Evolutionary conservation across 2,888 invertebrate species (phyloP).

Genomic region (Gandaritis pyraliata): DNA sequence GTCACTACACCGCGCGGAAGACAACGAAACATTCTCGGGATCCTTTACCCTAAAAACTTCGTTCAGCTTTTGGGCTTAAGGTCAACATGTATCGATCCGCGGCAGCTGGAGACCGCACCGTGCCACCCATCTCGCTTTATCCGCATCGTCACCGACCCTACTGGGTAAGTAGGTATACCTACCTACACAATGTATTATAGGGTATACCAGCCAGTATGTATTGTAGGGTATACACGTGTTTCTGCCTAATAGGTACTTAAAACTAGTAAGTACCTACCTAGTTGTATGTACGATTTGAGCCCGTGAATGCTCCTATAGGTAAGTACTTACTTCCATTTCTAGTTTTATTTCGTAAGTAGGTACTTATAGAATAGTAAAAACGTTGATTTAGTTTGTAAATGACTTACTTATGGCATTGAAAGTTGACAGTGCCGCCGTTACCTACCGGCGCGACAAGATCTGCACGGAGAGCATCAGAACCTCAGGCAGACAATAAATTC

Average conservation of each 20-base stretch:
- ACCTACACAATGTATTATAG: slow-evolving; percentile 9
- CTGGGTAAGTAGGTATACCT: slow-evolving; percentile 13
- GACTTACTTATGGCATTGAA: no score
- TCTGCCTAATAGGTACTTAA: no score
- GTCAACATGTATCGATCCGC: slow-evolving; percentile 76
- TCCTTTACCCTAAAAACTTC: slow-evolving; percentile 45
- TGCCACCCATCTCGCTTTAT: slow-evolving; percentile 51
- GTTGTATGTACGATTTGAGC: neutral
- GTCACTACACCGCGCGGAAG: slow-evolving; percentile 5
- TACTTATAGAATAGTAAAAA: no score
- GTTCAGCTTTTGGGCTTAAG: slow-evolving; percentile 64
- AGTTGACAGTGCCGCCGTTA: no score
- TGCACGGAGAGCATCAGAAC: slow-evolving; percentile 3
- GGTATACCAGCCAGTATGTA: no score
- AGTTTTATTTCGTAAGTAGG: neutral
- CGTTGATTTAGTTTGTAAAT: no score
- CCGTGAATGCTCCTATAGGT: no score
- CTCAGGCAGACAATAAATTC: neutral
- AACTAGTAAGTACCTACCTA: slow-evolving; percentile 7
- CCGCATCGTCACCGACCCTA: slow-evolving; percentile 44
- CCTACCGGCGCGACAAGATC: neutral
- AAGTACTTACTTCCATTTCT: neutral
- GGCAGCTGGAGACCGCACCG: slow-evolving; percentile 68
- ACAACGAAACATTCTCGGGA: slow-evolving; percentile 11
- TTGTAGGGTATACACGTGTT: no score